These are phyloP conservation scores for Sipha maydis DNA, from an alignment of 2,888 invertebrate genomes.

Conservation along the genomic window DNA sequence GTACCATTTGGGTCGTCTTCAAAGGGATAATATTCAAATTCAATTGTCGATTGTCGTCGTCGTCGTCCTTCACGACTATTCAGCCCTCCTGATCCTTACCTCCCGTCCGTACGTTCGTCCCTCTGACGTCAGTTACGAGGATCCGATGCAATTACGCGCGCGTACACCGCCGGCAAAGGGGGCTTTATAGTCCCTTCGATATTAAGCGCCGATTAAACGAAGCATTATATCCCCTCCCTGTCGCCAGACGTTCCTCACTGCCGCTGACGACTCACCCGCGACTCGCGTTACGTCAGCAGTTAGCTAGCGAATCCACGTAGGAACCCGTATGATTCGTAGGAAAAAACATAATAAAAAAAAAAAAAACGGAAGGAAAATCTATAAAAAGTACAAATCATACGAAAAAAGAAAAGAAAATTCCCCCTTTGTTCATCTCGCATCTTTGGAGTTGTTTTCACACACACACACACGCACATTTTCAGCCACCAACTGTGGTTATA, in stretches of 20 bases:
- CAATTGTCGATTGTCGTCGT: slow-evolving; percentile 51
- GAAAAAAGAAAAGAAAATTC: slow-evolving; percentile 12
- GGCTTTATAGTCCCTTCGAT: slow-evolving; percentile 56
- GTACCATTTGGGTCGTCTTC: not conserved
- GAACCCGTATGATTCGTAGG: not conserved
- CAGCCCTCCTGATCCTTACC: not conserved
- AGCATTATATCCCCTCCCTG: slow-evolving; percentile 41
- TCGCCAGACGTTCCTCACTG: not conserved
- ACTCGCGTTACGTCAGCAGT: not conserved
- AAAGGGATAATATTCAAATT: slow-evolving; percentile 57
- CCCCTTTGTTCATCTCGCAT: slow-evolving; percentile 12
- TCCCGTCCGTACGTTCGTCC: not conserved
- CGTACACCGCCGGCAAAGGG: slow-evolving; percentile 17
- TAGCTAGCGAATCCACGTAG: not conserved
- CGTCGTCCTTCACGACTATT: slow-evolving; percentile 35
- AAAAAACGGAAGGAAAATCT: slow-evolving; percentile 22
- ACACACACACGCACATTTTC: not conserved
- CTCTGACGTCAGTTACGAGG: not conserved
- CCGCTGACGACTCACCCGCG: not conserved
- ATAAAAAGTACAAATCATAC: not conserved
- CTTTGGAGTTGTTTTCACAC: not conserved
- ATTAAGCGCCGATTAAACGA: slow-evolving; percentile 62
- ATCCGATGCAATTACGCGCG: slow-evolving; percentile 48
- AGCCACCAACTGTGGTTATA: not conserved
- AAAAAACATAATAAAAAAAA: not conserved